phyloP scores from a whole-genome alignment of 2,888 invertebrate species.

The Ellobium chinense region DNA sequence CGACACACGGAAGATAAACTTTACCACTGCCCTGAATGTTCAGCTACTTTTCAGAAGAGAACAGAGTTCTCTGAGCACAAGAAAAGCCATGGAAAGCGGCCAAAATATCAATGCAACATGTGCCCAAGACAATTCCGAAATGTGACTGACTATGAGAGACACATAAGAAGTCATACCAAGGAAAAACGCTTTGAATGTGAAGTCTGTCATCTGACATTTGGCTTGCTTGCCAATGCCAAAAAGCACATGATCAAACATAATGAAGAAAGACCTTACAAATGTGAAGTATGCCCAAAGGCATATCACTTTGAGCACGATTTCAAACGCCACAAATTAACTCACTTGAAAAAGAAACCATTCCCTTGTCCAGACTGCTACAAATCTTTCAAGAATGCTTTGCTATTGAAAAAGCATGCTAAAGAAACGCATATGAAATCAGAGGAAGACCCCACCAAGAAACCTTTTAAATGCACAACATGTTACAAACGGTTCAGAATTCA shows the following conservation, averaged over 20 bases:
- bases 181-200: slow-evolving; percentile 44
- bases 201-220: slow-evolving; percentile 43
- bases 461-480: slow-evolving; percentile 30
- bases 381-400: slow-evolving; percentile 30
- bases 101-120: slow-evolving; percentile 43
- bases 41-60: slow-evolving; percentile 30
- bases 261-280: slow-evolving; percentile 47
- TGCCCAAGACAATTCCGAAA: slow-evolving; percentile 39
- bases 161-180: slow-evolving; percentile 40
- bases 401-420: slow-evolving; percentile 39
- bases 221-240: slow-evolving; percentile 40
- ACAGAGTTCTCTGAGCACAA: slow-evolving; percentile 39
- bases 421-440: slow-evolving; percentile 22
- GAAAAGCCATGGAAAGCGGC: slow-evolving; percentile 27
- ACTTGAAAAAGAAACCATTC: slow-evolving; percentile 42
- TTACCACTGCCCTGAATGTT: slow-evolving; percentile 43
- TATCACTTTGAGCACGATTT: slow-evolving; percentile 42
- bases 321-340: slow-evolving; percentile 35
- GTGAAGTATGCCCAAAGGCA: slow-evolving; percentile 45
- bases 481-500: slow-evolving; percentile 32
- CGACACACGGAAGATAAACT: slow-evolving; percentile 41
- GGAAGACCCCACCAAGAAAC: slow-evolving; percentile 22
- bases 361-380: slow-evolving; percentile 42
- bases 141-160: slow-evolving; percentile 36
- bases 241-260: slow-evolving; percentile 46